Evolutionary conservation across 1,140 invertebrate species (phyloP).

Genomic region (Druon quercuslanigerum): DNA sequence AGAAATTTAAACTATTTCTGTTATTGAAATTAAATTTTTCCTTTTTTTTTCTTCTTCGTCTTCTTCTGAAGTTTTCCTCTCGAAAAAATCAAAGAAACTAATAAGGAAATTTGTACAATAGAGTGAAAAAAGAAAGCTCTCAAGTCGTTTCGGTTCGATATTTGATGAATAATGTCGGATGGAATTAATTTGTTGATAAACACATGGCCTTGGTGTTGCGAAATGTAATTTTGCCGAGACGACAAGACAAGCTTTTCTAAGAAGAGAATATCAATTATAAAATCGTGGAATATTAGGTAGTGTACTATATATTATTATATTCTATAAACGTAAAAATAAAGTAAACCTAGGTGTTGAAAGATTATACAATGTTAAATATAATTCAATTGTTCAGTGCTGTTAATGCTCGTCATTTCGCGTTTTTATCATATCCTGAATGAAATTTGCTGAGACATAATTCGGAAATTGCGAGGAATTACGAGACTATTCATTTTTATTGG

Average conservation of each 20-base stretch:
- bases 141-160: slow-evolving; percentile 41
- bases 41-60: not conserved
- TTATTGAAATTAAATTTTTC: slow-evolving; percentile 32
- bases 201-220: slow-evolving; percentile 52
- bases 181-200: slow-evolving; percentile 48
- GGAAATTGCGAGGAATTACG: not conserved
- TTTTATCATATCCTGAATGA: not conserved
- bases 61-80: slow-evolving; percentile 32
- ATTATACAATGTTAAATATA: slow-evolving; percentile 58
- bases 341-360: slow-evolving; percentile 66
- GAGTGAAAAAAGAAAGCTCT: slow-evolving; percentile 47
- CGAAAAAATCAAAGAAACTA: slow-evolving; percentile 8
- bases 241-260: slow-evolving; percentile 56
- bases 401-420: not conserved
- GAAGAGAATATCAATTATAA: slow-evolving; percentile 56
- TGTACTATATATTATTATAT: slow-evolving; percentile 67
- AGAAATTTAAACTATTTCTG: slow-evolving; percentile 54
- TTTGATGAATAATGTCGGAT: slow-evolving; percentile 42
- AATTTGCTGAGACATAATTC: not conserved
- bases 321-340: slow-evolving; percentile 65
- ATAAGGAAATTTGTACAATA: slow-evolving; percentile 6
- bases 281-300: slow-evolving; percentile 72
- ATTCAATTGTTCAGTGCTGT: slow-evolving; percentile 35
- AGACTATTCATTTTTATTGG: slow-evolving; percentile 23
- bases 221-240: slow-evolving; percentile 32